Evolutionary conservation across 2,113 vertebrate genomes (phyloP).

Genomic region (Pelusios castaneus): DNA sequence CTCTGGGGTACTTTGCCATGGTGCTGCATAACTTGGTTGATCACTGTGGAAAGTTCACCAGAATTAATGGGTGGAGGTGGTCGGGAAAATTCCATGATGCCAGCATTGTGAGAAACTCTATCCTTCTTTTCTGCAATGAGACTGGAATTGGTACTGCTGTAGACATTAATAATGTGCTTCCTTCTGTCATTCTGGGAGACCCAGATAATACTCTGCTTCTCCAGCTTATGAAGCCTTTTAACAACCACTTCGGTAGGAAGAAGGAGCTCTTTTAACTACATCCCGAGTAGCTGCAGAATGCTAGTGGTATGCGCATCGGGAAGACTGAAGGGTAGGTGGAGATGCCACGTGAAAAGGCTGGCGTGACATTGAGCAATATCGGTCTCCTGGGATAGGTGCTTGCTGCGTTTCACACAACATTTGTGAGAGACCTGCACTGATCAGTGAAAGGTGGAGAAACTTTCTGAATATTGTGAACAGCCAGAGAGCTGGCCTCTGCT

Average conservation of each 20-base stretch:
- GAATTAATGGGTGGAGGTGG: neutral
- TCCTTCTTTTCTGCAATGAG: neutral
- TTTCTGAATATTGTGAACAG: neutral
- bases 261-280: neutral
- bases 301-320: neutral
- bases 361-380: neutral
- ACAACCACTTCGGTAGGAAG: neutral
- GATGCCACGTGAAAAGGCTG: neutral
- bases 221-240: neutral
- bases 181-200: neutral
- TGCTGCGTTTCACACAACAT: neutral
- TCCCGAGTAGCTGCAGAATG: neutral
- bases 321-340: neutral
- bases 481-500: neutral
- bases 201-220: neutral
- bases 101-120: neutral
- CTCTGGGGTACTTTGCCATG: neutral
- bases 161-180: neutral
- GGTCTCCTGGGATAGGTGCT: neutral
- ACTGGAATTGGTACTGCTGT: neutral
- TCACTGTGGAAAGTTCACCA: neutral
- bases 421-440: neutral
- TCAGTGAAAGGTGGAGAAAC: neutral
- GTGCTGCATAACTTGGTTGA: neutral
- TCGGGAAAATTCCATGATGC: neutral